A percentile compares a stretch with the other conserved stretches of the same genome.
These are phyloP conservation scores for Anolis apletophallus DNA, from an alignment of 2,797 vertebrate species.

Conservation along the genomic window DNA sequence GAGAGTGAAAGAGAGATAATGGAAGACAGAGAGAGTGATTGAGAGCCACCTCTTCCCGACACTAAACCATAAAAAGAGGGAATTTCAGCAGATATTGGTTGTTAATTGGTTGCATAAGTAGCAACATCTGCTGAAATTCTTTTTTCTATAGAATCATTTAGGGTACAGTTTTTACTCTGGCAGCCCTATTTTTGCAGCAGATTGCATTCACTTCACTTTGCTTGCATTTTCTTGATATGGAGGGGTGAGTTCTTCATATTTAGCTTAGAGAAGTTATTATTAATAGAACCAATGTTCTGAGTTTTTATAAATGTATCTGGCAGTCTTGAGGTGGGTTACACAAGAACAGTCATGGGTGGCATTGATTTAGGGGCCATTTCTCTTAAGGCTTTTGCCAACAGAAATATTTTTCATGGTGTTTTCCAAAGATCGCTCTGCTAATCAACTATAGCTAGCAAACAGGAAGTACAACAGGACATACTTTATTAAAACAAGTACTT, in stretches of 20 bases:
- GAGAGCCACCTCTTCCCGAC: no score
- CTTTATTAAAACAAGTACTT: not conserved
- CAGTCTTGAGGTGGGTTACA: not conserved
- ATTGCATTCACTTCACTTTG: not conserved
- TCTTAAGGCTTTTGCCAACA: no score
- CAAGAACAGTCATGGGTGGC: not conserved
- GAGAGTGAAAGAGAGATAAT: no score
- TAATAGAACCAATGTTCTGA: not conserved
- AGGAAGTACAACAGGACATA: constrained; percentile 5
- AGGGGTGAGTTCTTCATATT: not conserved
- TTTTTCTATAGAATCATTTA: no score
- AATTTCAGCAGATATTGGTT: no score
- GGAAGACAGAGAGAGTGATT: no score
- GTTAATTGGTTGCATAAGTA: no score
- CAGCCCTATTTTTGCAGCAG: not conserved
- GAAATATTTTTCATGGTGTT: not conserved
- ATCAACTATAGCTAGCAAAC: constrained; percentile 2
- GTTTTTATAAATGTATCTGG: constrained; percentile 3
- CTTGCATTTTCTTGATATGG: not conserved
- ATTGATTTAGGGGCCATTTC: not conserved
- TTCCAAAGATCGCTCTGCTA: not conserved
- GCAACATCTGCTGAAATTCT: no score
- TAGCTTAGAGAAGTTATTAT: not conserved
- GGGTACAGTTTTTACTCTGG: no score
- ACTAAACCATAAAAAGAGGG: no score